Conservation (phyloP, 1,140 invertebrate species). For the Drosophila equinoxialis region DNA sequence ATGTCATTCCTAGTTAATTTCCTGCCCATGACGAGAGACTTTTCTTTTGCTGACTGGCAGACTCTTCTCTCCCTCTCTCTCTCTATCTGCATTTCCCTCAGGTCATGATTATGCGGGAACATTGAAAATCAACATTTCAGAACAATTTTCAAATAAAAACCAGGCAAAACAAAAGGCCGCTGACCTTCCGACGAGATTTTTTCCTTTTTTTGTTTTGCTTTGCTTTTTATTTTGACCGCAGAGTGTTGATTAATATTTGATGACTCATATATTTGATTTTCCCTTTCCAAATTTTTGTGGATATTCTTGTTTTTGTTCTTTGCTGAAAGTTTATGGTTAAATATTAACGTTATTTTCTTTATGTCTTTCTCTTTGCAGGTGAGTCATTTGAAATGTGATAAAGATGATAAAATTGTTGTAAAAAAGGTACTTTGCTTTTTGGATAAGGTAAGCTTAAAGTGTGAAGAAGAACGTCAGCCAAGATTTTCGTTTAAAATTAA, state of each 20-base stretch:
- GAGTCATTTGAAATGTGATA: constrained; percentile 18
- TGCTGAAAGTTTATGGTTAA: constrained; percentile 22
- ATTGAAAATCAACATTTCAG: constrained; percentile 42
- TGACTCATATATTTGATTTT: constrained; percentile 12
- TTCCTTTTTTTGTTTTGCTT: not conserved
- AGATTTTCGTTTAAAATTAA: too few relatives aligned
- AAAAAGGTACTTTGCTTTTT: not conserved
- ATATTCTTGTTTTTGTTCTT: not conserved
- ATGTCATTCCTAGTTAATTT: constrained; percentile 48
- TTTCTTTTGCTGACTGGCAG: constrained; percentile 16
- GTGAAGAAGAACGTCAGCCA: not conserved
- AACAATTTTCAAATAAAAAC: constrained; percentile 9
- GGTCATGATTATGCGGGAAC: constrained; percentile 10
- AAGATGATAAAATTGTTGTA: not conserved
- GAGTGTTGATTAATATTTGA: constrained; percentile 21
- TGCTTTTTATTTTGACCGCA: not conserved
- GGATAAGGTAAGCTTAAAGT: not conserved
- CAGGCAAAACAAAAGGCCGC: not conserved
- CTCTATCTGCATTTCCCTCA: constrained; percentile 22
- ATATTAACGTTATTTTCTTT: constrained; percentile 20
- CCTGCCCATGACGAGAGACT: constrained; percentile 48
- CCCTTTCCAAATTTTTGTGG: not conserved
- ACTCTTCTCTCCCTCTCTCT: not conserved
- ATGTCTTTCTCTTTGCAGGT: constrained; percentile 50
- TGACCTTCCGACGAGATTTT: not conserved